Evolutionary conservation across 2,888 invertebrate genomes (phyloP).

Genomic region (Leptopilina syphax): DNA sequence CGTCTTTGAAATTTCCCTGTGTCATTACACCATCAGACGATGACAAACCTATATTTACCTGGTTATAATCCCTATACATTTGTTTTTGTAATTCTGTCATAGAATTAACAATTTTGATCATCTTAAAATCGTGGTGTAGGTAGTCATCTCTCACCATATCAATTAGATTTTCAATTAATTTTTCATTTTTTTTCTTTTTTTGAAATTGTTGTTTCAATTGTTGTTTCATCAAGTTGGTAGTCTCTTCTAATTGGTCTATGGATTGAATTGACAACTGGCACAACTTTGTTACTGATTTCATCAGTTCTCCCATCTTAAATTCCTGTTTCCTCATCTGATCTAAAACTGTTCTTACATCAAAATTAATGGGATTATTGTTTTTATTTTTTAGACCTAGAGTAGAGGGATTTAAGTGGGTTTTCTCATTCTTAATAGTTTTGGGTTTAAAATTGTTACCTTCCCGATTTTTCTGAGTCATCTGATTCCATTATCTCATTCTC

Average conservation of each 20-base stretch:
- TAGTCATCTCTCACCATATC: background rate
- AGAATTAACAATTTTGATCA: background rate
- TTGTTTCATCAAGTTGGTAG: background rate
- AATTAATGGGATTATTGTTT: background rate
- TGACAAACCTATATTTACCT: background rate
- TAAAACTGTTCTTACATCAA: background rate
- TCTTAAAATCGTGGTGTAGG: background rate
- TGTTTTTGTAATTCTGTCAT: background rate
- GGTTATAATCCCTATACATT: background rate
- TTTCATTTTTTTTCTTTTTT: background rate
- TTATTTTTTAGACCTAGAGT: background rate
- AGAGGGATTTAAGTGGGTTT: background rate
- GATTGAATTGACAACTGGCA: background rate
- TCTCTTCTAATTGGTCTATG: background rate
- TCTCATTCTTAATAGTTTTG: background rate
- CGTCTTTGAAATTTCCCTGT: background rate
- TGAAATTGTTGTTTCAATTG: background rate
- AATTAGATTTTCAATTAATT: background rate
- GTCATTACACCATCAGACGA: background rate
- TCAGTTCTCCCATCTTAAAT: background rate
- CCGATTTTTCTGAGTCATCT: background rate
- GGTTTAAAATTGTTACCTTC: background rate
- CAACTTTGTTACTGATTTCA: background rate
- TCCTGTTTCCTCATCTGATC: background rate
- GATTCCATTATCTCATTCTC: background rate